Base-by-base conservation (phyloP, 1,140 invertebrate species). In the Meloidogyne floridensis region DNA sequence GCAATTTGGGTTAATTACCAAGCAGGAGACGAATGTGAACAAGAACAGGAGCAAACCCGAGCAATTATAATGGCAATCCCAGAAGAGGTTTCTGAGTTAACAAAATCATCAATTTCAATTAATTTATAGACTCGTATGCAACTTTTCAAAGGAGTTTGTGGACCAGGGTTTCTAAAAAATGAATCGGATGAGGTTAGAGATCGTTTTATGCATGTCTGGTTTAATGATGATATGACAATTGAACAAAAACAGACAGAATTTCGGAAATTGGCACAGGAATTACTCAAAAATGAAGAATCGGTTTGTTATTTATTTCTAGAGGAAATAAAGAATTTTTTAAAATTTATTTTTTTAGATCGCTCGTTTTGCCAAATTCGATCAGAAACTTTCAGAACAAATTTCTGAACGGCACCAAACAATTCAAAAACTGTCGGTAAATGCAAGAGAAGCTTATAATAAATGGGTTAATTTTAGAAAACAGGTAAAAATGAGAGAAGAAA, bases 371-470 rank as follows among this genome's bases (percentile, higher is more conserved):
- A 69, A 79, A 51, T 79, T 79, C 18, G 77, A 79, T 47, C 77
- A 79, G 72, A 79, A 71, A 47, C 43, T 79, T 69, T 83, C 83
- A 20, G 80, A 85, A 74, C 75, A 86, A 42, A 87, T 89, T n/a
- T 47, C 53, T 8, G 80, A 75, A 11, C 56, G 85, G 13, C 71
- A 42, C 13, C 86, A 82, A 75, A 86, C 72, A 18, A 80, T 86
- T 11, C 79, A 71, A 65, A 18, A 72, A 10, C 98, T 94, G 91
- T 99, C 97, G 18, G 95, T 95, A 82, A 97, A 92, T 91, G 98
- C 97, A 7, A 98, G 92, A 91, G 99, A 98, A 0, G 97, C 97
- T 43, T 90, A 89, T 71, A 82, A 88, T 42, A 82, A 88, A 75
- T 88, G 87, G 87, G 86, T 83, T 20, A 77, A 81, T 9, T 80